Conservation (phyloP, 2,113 vertebrate species). For the Onychostruthus taczanowskii region DNA sequence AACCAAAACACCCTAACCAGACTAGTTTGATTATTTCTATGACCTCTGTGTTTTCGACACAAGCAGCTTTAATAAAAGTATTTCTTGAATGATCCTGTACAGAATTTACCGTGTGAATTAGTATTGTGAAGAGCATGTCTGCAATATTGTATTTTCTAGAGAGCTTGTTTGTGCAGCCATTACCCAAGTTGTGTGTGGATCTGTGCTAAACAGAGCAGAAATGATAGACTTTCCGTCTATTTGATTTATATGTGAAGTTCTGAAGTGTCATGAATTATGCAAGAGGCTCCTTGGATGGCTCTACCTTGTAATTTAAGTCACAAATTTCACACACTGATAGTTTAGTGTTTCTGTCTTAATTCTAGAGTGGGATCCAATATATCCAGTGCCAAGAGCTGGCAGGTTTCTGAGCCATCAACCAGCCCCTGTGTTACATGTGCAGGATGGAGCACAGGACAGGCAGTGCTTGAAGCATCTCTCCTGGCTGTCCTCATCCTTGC, state of each 20-base stretch:
- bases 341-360: constrained; percentile 23
- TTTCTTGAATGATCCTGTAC: neutral
- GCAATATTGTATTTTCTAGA: neutral
- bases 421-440: accelerated
- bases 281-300: neutral
- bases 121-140: neutral
- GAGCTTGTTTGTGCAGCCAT: neutral
- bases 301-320: constrained; percentile 15
- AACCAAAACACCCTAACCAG: neutral
- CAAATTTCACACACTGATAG: neutral
- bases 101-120: neutral
- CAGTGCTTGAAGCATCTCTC: neutral
- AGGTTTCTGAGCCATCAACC: neutral
- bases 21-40: neutral
- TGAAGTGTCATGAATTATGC: constrained; percentile 17
- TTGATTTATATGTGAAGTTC: constrained; percentile 7
- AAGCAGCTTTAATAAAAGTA: neutral
- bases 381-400: neutral
- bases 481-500: neutral
- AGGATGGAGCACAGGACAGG: neutral
- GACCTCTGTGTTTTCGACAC: neutral
- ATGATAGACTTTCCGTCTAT: neutral
- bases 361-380: neutral
- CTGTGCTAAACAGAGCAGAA: constrained; percentile 14
- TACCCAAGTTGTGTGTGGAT: neutral